Conservation (phyloP, 2,888 invertebrate species). For the Acanthosepion lycidas region DNA sequence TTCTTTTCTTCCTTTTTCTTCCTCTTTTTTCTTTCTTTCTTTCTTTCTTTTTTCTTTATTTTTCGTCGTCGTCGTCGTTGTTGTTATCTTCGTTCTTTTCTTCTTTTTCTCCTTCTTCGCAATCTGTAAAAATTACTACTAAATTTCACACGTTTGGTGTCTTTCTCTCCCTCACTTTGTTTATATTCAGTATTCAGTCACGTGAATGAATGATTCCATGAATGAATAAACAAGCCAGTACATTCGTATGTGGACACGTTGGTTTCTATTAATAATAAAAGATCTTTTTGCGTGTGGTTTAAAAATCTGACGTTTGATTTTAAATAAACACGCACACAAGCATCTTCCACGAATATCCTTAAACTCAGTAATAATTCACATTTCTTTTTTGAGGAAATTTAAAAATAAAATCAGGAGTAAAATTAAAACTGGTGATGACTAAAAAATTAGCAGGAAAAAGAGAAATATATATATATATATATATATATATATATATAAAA, state of each 20-base stretch:
- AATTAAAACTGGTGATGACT: too few relatives aligned
- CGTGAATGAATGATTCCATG: neutral
- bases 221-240: neutral
- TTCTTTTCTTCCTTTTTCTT: neutral
- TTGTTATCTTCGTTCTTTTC: neutral
- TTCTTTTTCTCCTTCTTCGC: neutral
- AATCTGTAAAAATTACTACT: neutral
- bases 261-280: neutral
- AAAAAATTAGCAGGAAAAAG: too few relatives aligned
- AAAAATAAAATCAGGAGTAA: too few relatives aligned
- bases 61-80: neutral
- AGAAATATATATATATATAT: too few relatives aligned
- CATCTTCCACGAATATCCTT: too few relatives aligned
- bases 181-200: neutral
- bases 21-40: neutral
- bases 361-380: too few relatives aligned
- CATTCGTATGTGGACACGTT: neutral
- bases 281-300: neutral
- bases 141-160: neutral
- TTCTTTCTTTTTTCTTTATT: neutral
- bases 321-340: too few relatives aligned
- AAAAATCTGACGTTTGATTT: neutral
- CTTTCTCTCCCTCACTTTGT: neutral
- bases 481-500: too few relatives aligned
- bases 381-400: too few relatives aligned